These are phyloP conservation scores for Ophioderma brevispina DNA, from an alignment of 35 echinoderm and acorn worm genomes.

Conservation along the genomic window DNA sequence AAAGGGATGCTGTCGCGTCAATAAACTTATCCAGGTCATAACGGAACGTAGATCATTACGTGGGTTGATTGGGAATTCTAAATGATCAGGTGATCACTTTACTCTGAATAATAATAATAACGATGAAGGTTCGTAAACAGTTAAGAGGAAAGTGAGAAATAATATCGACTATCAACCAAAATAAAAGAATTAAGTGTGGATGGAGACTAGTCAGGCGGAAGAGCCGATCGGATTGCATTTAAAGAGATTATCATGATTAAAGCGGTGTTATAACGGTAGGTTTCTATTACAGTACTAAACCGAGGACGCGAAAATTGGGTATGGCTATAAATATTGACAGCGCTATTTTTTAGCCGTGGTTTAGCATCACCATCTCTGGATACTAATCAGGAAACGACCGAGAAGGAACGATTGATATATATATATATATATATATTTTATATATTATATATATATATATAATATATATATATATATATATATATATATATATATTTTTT, in stretches of 20 bases:
- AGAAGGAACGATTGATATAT: too few species aligned
- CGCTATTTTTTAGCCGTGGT: neutral
- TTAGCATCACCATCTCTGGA: neutral
- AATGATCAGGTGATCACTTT: too few species aligned
- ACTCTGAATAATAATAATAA: too few species aligned
- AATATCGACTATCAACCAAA: too few species aligned
- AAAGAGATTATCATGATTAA: conserved; percentile 7
- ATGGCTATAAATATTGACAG: neutral
- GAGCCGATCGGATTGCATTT: conserved; percentile 7
- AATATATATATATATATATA: too few species aligned
- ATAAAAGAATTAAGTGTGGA: too few species aligned
- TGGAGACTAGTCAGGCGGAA: neutral
- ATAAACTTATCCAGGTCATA: neutral
- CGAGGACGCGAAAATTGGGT: neutral
- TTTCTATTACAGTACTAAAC: neutral
- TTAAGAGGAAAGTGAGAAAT: too few species aligned
- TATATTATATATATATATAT: too few species aligned
- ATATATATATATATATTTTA: too few species aligned
- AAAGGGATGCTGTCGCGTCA: neutral
- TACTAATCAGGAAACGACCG: conserved; percentile 5
- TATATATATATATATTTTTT: too few species aligned
- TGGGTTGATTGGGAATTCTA: too few species aligned
- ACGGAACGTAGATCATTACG: neutral
- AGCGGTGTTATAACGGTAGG: neutral
- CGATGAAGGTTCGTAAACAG: too few species aligned